A percentile compares a stretch with the other conserved stretches of the same genome.
phyloP scores from a whole-genome alignment of 2,797 vertebrate species.

The Astyanax mexicanus region DNA sequence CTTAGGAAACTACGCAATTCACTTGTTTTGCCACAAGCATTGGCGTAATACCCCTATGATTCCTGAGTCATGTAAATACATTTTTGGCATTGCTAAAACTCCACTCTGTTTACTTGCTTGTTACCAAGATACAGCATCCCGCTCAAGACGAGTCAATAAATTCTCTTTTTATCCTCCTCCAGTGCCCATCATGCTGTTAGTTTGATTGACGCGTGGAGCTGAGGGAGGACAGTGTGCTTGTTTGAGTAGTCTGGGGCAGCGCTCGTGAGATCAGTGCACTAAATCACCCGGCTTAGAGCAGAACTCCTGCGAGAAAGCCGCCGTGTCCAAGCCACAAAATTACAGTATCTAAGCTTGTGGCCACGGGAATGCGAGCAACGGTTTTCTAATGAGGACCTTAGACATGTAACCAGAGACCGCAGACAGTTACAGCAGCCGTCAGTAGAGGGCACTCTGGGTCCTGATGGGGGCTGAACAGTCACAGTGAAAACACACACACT shows the following conservation, averaged over 20 bases:
- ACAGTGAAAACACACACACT: not conserved
- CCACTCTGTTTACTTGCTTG: not conserved
- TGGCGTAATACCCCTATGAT: constrained; percentile 43
- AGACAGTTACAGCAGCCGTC: constrained; percentile 54
- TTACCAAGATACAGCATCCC: not conserved
- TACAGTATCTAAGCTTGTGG: constrained; percentile 79
- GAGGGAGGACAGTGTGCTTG: constrained; percentile 42
- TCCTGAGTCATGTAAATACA: not conserved
- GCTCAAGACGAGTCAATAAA: not conserved
- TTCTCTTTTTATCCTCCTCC: not conserved
- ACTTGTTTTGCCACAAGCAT: constrained; percentile 53
- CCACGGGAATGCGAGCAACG: constrained; percentile 70
- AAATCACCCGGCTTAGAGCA: constrained; percentile 54
- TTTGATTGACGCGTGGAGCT: constrained; percentile 31
- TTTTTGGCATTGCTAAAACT: not conserved
- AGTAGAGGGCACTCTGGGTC: constrained; percentile 73
- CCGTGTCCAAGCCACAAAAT: constrained; percentile 76
- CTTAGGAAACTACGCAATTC: constrained; percentile 18
- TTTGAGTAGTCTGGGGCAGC: constrained; percentile 35
- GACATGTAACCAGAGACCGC: constrained; percentile 73
- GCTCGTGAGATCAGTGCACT: constrained; percentile 51
- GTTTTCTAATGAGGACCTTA: constrained; percentile 77
- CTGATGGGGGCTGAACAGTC: constrained; percentile 27
- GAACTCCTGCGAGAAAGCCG: constrained; percentile 70
- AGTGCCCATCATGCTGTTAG: constrained; percentile 23